Evolutionary conservation across 2,888 invertebrate species (phyloP), one percentile per base, ranked within the genome.

Genomic region (Drosophila gaucha): DNA sequence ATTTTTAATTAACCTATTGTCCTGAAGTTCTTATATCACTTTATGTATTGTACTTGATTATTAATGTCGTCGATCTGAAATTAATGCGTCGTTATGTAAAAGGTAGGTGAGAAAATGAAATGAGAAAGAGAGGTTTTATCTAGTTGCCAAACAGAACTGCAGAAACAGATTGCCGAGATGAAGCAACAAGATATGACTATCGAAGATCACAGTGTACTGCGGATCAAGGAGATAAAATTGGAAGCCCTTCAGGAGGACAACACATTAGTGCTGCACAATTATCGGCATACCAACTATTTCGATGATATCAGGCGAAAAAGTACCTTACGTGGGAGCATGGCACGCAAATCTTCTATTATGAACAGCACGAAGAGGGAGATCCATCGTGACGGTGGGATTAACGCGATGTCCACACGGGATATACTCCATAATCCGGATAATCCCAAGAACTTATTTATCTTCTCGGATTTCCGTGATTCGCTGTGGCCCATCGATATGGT

Each of bases 401-500:
- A 43, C 8, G 1, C 9, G 6, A 3, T 1, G 0, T 14, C 4
- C 9, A 66, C 54, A 4, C 73, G 68, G 0, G 26, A 51, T 3
- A 38, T 41, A 1, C n/a, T 84, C 0, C 38, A 80, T 22, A 49
- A 64, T 44, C 1, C 20, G 0, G 6, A 28, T 0, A 87, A 87
- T 35, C 69, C 82, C 0, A 60, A 28, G 14, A 80, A 80, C 18
- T 0, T 24, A 6, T 43, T 43, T 14, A 54, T 89, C 0, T 47
- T 72, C 0, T 10, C 31, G 1, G 89, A 89, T 24, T 74, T 89
- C 8, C 4, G 58, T 0, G 20, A 67, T 1, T 20, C 74, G 0
- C 26, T 90, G 0, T 66, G 62, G 26, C 88, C 89, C 22, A 59
- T 90, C 10, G 49, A 73, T 4, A 1, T 4, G 2, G 28, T 28